A percentile compares a stretch with the other conserved stretches of the same genome.
Evolutionary conservation across 30 jellyfish, hydroid and myxozoan genomes (phyloP).

Genomic region (Mastigias papua): DNA sequence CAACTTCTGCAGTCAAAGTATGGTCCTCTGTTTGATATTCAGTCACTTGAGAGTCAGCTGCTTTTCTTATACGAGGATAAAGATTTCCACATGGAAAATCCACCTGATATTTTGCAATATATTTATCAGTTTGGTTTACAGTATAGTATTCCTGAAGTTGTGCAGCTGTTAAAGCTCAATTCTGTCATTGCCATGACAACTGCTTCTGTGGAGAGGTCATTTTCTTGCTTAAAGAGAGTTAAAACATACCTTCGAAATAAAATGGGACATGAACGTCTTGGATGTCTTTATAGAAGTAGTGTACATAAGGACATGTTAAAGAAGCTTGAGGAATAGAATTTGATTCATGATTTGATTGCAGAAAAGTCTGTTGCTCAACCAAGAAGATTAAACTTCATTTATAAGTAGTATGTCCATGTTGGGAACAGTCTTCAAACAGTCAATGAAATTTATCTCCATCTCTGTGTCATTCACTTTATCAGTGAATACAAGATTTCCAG

Average conservation of each 20-base stretch:
- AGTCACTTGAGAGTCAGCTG: constrained; percentile 51
- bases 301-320: no score
- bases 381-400: no score
- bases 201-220: constrained; percentile 65
- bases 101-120: constrained; percentile 21
- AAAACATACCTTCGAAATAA: constrained; percentile 52
- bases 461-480: no score
- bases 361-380: no score
- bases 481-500: no score
- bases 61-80: constrained; percentile 30
- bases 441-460: no score
- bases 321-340: no score
- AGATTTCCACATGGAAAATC: constrained; percentile 35
- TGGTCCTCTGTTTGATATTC: constrained; percentile 14
- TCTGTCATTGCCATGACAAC: constrained; percentile 29
- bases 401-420: no score
- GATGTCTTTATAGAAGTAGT: constrained; percentile 57
- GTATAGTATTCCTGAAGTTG: constrained; percentile 21
- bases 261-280: constrained; percentile 73
- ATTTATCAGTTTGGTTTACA: constrained; percentile 2
- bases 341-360: no score
- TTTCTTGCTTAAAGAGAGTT: constrained; percentile 38
- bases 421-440: no score
- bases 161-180: constrained; percentile 35
- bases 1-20: no score